Conservation (phyloP, 2,888 invertebrate species). For the Pinctada fucata region DNA sequence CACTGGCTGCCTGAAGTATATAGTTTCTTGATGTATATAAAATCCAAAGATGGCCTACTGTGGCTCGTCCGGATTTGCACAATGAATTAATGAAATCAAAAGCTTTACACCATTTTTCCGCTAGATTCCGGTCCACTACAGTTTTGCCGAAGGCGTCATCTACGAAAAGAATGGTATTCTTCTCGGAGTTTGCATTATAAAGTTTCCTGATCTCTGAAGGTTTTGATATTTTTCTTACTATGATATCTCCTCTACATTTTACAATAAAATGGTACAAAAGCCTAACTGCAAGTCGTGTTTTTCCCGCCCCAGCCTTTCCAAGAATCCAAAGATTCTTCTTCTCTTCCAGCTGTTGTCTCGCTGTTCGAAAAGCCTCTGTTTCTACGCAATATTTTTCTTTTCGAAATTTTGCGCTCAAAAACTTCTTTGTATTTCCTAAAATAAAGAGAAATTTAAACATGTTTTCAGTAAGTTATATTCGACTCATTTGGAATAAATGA, state of each 20-base stretch:
- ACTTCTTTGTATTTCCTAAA: neutral
- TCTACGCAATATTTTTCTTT: neutral
- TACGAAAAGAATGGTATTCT: neutral
- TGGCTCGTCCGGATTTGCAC: neutral
- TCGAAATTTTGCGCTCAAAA: neutral
- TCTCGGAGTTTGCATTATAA: neutral
- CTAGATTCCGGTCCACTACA: neutral
- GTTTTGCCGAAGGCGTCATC: neutral
- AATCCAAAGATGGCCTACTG: neutral
- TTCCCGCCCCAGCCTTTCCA: neutral
- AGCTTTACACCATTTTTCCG: neutral
- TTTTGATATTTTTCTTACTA: neutral
- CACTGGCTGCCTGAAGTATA: neutral
- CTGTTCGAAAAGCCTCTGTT: neutral
- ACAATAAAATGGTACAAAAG: neutral
- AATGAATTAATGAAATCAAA: neutral
- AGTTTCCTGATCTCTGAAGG: neutral
- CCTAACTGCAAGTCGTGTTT: neutral
- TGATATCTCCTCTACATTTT: neutral
- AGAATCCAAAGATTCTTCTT: neutral
- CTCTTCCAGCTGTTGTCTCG: neutral
- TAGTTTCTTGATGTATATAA: neutral
- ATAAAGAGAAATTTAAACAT: neutral
- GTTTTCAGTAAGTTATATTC: no score
- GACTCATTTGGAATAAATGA: no score